Base-by-base conservation (phyloP, 2,113 vertebrate species). In the Pomatostomus ruficeps region DNA sequence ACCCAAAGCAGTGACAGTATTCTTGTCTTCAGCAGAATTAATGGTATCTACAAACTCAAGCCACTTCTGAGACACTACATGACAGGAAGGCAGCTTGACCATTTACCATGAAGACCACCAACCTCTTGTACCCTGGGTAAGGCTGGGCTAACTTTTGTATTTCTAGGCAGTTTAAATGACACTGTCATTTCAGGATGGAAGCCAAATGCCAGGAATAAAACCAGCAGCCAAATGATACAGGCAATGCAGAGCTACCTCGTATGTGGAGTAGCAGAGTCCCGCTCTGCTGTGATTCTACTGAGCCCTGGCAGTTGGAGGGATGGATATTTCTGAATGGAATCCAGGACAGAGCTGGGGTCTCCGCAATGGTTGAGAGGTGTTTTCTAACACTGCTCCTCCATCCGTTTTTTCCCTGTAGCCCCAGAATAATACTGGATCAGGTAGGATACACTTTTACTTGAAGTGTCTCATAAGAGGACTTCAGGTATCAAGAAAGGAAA, bases 21-120 rank as follows among this genome's bases (percentile, higher is more conserved):
- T 82, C 73, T 73, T 18, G 3, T 77, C 77, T 90, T 43, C 83
- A 77, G 29, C 59, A 92, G 55, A 86, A 84, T 52, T 67, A 80
- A 66, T 48, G 18, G 10, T 29, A 31, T n/a, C 35, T 42, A 52
- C 63, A 59, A 67, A 80, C 12, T 77, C 46, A 65, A 86, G 59
- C 33, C 40, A 8, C 29, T 71, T 85, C 59, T 40, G 28, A 66
- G 58, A 52, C 58, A 25, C 25, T 24, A 42, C 9, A 0, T 5
- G 51, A 58, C 1, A 80, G 46, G 46, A 76, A 73, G 67, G 73
- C 51, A 74, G 33, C 59, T 58, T 57, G 49, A 65, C 40, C 35
- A 5, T 33, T 59, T 70, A 40, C 26, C 38, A 15, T 2, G 18
- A 83, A 63, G 43, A 70, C 54, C 26, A 85, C 21, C 33, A 54